Base-by-base conservation (phyloP, 2,888 invertebrate species). In the Drosophila multiciliata region DNA sequence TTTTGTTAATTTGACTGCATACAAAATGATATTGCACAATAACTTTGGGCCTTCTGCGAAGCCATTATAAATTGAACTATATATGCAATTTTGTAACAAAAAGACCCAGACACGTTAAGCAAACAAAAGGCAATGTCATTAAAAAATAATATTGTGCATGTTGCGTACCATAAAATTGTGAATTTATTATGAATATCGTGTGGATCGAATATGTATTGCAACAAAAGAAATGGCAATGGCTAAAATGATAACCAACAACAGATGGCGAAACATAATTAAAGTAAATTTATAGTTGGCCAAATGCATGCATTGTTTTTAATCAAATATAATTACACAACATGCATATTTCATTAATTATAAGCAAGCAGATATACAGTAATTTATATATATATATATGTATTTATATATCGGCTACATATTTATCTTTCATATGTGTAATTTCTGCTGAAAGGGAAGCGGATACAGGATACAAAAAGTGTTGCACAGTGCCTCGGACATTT, bases 271-370 rank as follows among this genome's bases (percentile, higher is more conserved):
- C 53, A 75, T 73, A 73, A 89, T 89, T 89, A 79, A 88, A 65
- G 73, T 68, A 73, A 71, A 75, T 86, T 75, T 78, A 73, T 70
- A 68, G 63, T 52, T 75, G 67, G 38, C 53, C 72, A 72, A 38
- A 38, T 55, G 57, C 59, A 49, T 35, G 61, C 53, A 78, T 75
- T 78, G 86, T 73, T 73, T 87, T 87, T 89, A 87, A 87, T 89
- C 86, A 90, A 87, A 90, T 83, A 82, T 73, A 80, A 89, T 87
- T 86, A 73, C 76, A 64, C 53, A 60, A 36, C 66, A 73, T 78
- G 73, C 78, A 87, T 89, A 80, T 81, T 78, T 73, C 70, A 87
- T 82, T 88, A 79, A 87, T 83, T 78, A 79, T 73, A 42, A 52
- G 52, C 49, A 60, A 20, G 57, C 53, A 48, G 23, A 33, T 7